Percentiles rank a stretch among this genome's conserved stretches.
phyloP scores from a whole-genome alignment of 2,113 vertebrate genomes.

The Colius striatus region DNA sequence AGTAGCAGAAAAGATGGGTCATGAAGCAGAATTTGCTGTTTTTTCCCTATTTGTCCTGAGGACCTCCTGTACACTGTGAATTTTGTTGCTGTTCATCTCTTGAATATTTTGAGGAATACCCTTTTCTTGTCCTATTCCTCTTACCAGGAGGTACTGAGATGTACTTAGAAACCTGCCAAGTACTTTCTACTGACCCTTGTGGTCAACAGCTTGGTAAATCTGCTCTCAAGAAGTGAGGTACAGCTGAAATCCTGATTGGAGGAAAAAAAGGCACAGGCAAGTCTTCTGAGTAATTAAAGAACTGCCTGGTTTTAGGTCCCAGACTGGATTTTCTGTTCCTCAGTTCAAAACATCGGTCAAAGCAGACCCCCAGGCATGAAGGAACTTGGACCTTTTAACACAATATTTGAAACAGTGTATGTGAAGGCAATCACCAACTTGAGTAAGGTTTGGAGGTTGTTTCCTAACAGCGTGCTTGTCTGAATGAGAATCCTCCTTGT shows the following conservation, averaged over 20 bases:
- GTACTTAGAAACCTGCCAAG: neutral
- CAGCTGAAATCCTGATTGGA: neutral
- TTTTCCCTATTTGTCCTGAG: neutral
- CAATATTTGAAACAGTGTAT: neutral
- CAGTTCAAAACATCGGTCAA: neutral
- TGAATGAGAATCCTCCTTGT: neutral
- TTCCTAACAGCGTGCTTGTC: neutral
- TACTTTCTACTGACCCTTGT: neutral
- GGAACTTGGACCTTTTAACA: neutral
- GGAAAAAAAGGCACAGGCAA: neutral
- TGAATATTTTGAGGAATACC: neutral
- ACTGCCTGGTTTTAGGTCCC: neutral
- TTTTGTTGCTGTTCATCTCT: neutral
- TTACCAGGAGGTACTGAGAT: neutral
- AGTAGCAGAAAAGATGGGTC: neutral
- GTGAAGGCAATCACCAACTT: neutral
- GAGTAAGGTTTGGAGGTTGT: neutral
- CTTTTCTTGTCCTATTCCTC: neutral
- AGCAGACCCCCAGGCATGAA: neutral
- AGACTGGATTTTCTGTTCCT: neutral
- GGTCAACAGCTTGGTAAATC: neutral
- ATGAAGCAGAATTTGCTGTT: neutral
- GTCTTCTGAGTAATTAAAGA: neutral
- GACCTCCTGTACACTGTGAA: neutral
- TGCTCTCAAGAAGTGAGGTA: neutral